Percentiles rank a stretch among this genome's conserved stretches.
phyloP scores from a whole-genome alignment of 92 coral and sea anemone genomes.

The Epizoanthus ramosus region DNA sequence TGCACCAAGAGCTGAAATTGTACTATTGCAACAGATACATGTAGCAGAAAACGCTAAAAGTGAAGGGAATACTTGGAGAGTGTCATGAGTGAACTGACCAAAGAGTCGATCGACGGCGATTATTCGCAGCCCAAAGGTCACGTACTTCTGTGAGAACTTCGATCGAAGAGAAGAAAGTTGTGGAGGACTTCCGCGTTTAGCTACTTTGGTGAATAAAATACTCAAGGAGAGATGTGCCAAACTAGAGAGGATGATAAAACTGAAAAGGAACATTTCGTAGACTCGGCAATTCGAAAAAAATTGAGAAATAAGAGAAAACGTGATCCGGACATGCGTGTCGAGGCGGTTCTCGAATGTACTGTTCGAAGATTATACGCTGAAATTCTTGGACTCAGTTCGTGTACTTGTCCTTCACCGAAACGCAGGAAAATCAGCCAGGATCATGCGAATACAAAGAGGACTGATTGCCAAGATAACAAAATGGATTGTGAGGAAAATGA shows the following conservation, averaged over 20 bases:
- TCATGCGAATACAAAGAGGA: neutral
- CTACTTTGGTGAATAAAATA: neutral
- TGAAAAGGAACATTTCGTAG: constrained; percentile 73
- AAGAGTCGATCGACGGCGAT: constrained; percentile 12
- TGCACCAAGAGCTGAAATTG: constrained; percentile 17
- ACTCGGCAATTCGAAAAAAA: constrained; percentile 86
- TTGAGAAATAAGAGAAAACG: constrained; percentile 90
- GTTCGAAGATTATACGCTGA: constrained; percentile 90
- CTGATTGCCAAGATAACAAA: neutral
- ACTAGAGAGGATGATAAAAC: constrained; percentile 62
- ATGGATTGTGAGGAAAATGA: neutral
- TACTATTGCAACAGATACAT: neutral
- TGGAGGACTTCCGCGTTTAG: constrained; percentile 4
- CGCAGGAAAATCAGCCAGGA: constrained; percentile 27
- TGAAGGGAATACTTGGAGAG: neutral
- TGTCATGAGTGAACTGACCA: neutral
- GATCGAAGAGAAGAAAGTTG: constrained; percentile 3
- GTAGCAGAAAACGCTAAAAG: neutral
- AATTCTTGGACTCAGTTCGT: constrained; percentile 60
- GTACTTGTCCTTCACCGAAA: constrained; percentile 38
- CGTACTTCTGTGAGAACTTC: neutral
- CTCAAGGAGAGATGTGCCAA: constrained; percentile 56
- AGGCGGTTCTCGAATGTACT: constrained; percentile 87
- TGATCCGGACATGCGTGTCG: constrained; percentile 93
- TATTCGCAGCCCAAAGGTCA: constrained; percentile 19